Base-by-base conservation (phyloP, 2,888 invertebrate genomes). In the Malthinus seriepunctatus region DNA sequence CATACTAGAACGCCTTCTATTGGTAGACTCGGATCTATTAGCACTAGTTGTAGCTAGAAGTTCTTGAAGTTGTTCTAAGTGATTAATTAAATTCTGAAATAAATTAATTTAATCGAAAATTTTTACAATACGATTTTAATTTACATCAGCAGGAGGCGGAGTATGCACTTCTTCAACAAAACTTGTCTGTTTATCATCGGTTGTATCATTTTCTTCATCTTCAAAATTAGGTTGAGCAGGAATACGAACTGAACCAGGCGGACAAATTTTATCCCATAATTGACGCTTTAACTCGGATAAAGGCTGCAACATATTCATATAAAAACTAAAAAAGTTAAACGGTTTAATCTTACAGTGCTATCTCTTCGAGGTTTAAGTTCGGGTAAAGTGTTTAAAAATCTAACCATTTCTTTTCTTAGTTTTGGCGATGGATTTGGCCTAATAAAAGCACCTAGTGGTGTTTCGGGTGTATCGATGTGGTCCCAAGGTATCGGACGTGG, bases 261-360 rank as follows among this genome's bases (percentile, higher is more conserved):
- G 67, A 57, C 69, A 71, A 23, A 78, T 63, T 65, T 78, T 77
- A 31, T 76, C 69, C 79, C 79, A 79, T 3, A 81, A 65, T 57
- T 80, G 74, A 60, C 81, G 80, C 56, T 82, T 81, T 39, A 86
- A 78, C 69, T 85, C 85, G 0, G 84, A 83, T 6, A 85, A 66
- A 0, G 85, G 85, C 84, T 84, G 75, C 52, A 48, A 42, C 12
- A 15, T 12, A 44, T 34, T 8, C 45, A 37, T 23, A 23, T 8
- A 33, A 32, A 42, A 42, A 9, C 14, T 14, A n/a, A 3, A 14
- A 15, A 42, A 38, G 11, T 60, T 11, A 52, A 34, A 50, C 47
- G 65, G 23, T 23, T 23, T 23, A 5, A 5, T 3, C 69, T 71
- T 69, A 81, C 81, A 1, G 81, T 81, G 59, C 80, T 80, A 6